Conservation (phyloP, 2,797 vertebrate genomes). For the Thaleichthys pacificus region DNA sequence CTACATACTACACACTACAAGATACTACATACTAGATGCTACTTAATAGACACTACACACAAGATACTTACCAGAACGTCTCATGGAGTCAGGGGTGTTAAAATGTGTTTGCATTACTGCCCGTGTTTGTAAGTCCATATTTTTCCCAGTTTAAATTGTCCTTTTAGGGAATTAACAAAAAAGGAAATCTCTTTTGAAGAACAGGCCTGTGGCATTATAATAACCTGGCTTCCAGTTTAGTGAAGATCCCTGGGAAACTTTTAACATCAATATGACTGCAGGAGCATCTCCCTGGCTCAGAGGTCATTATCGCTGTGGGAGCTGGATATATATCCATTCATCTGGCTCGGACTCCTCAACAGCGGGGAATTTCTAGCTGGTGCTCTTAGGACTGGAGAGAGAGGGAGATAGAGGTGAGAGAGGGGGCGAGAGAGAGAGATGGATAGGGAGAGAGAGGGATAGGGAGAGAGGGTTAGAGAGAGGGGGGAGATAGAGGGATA, state of each 20-base stretch:
- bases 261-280: constrained; percentile 41
- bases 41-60: too few relatives aligned
- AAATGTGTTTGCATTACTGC: not conserved
- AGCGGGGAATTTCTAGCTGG: constrained; percentile 25
- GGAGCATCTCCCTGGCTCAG: constrained; percentile 41
- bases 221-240: constrained; percentile 36
- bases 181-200: not conserved
- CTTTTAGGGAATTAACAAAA: not conserved
- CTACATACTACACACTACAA: too few relatives aligned
- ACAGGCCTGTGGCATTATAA: constrained; percentile 12
- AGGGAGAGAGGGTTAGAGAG: not conserved
- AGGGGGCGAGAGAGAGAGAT: not conserved
- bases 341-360: constrained; percentile 43
- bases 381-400: constrained; percentile 19
- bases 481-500: too few relatives aligned
- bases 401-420: not conserved
- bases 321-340: constrained; percentile 28
- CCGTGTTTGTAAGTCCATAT: not conserved
- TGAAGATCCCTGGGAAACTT: constrained; percentile 35
- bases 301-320: constrained; percentile 54
- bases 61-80: too few relatives aligned
- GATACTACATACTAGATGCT: too few relatives aligned
- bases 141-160: not conserved
- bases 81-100: too few relatives aligned
- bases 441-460: not conserved